Base-by-base conservation (phyloP, 2,113 vertebrate genomes). In the Laticauda laticaudata region DNA sequence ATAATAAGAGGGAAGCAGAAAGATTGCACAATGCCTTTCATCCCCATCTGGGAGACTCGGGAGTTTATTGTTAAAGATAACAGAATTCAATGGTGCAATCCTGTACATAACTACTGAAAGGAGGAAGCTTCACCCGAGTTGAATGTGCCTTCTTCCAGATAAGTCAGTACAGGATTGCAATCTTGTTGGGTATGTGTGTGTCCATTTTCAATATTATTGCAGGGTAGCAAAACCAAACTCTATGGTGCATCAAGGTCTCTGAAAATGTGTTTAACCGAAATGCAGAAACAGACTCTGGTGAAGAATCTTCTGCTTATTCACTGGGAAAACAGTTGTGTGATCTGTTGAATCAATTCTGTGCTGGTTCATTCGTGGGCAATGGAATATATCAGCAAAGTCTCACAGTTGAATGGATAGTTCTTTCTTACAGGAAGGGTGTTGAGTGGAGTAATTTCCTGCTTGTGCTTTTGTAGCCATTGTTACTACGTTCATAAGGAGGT, bases 391-490 rank as follows among this genome's bases (percentile, higher is more conserved):
- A 95, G 93, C 95, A 97, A 95, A 92, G 90, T 95, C 93, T 91
- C 93, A 89, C 95, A 96, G 94, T 95, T 96, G 95, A 93, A 92
- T 91, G 39, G 87, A 95, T 94, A 95, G 92, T 93, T 95, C 94
- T 96, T 57, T 93, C 93, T 92, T 57, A 92, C 98, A 98, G 98
- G 98, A 98, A 98, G 98, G 97, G 97, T 98, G 98, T 98, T 96
- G 94, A 96, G 95, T 97, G 96, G 95, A 96, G 97, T 95, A 94
- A 95, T 97, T 98, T 98, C 98, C 98, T 98, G 98, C 98, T 98
- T 98, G 97, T 97, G 94, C 89, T 95, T 93, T 54, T 93, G 93
- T 94, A 92, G 96, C 94, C 95, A 96, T 93, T 94, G 94, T 95
- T 95, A 95, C 96, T 97, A 97, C 96, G 97, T 96, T 95, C 95